Evolutionary conservation across 2,888 invertebrate species (phyloP), one percentile per base, ranked within the genome.

Genomic region (Parnassius glacialis): DNA sequence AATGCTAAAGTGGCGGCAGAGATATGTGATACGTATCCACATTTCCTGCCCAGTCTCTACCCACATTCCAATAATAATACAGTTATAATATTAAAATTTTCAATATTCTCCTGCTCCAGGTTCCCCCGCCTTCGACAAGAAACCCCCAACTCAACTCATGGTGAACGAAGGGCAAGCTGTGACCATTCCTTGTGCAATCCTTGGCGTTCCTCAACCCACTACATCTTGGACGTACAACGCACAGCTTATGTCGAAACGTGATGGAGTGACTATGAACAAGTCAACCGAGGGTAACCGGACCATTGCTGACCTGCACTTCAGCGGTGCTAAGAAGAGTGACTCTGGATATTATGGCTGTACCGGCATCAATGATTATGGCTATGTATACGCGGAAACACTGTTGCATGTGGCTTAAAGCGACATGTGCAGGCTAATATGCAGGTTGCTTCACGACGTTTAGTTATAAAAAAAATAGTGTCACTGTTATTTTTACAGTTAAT

Each of bases 301-400:
- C 20, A 70, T 74, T 11, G 76, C 76, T 0, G 79, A 80, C 0
- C 68, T 88, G 43, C 74, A 70, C n/a, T 79, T 89, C 9, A 78
- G 74, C 52, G 78, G 78, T 9, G 77, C 77, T 0, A 75, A 80
- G 62, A 78, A 80, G 41, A 59, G 61, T 1, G 82, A 86, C 62
- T 71, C 70, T 1, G 90, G 90, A 0, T 88, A 87, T 57, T 90
- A 89, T 55, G 90, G 85, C 1, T 90, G 90, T 66, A 69, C 64
- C 20, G 84, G 79, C 1, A 67, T 68, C 1, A 88, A 85, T 20
- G 73, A 75, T 5, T 63, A 80, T 43, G 88, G 85, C 0, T 71
- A 75, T 9, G 68, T 78, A 2, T 87, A 86, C 54, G 71, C 74
- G 0, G 88, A 87, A 61, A 73, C 74, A 7, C 57, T 74, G 9